Conservation (phyloP, 1,140 invertebrate species). For the Manduca sexta region DNA sequence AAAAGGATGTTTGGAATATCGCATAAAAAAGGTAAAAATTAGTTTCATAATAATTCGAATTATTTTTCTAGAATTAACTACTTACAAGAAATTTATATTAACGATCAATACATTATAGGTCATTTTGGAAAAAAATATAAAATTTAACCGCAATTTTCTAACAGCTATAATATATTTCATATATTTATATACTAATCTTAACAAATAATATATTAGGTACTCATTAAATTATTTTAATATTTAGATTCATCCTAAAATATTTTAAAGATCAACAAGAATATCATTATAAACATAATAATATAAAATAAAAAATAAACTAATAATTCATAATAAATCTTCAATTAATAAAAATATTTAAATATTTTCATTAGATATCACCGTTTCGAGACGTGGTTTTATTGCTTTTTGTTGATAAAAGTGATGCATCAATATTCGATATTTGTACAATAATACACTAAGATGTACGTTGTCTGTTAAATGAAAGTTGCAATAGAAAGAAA, state of each 20-base stretch:
- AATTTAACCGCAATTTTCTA: neutral
- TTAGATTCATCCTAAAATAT: conserved; percentile 25
- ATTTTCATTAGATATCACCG: conserved; percentile 18
- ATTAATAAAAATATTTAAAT: neutral
- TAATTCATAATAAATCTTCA: neutral
- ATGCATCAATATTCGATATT: neutral
- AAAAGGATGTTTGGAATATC: no score
- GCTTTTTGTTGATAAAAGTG: neutral
- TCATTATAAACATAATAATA: conserved; percentile 10
- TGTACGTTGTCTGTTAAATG: no score
- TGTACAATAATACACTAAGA: neutral
- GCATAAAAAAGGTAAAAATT: no score
- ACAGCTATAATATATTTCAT: conserved; percentile 1
- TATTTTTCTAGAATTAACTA: no score
- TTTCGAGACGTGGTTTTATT: conserved; percentile 16
- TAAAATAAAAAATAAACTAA: conserved; percentile 13
- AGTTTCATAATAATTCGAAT: no score
- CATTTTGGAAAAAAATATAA: neutral
- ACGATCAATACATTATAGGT: no score
- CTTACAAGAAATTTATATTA: no score
- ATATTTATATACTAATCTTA: conserved; percentile 7
- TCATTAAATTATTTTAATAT: neutral
- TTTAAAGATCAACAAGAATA: conserved; percentile 28
- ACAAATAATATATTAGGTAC: conserved; percentile 1
- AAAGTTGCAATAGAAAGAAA: neutral